Base-by-base conservation (phyloP, 2,888 invertebrate species). In the Drosophila mercatorum region DNA sequence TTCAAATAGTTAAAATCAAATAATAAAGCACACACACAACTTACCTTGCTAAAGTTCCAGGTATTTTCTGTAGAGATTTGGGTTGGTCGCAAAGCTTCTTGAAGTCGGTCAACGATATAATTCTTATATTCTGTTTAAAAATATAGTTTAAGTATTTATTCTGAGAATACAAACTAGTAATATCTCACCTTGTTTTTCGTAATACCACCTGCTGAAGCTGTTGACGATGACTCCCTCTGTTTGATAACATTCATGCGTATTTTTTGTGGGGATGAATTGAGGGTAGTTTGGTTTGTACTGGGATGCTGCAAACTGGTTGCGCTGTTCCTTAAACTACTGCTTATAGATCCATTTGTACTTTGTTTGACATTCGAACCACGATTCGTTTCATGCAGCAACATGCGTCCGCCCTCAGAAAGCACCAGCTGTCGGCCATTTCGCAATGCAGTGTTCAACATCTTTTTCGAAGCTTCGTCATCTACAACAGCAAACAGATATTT, bases 351-450 rank as follows among this genome's bases (percentile, higher is more conserved):
- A 60, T 74, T 82, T 55, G 75, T 72, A 68, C 67, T 69, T 60
- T 70, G 78, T 52, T 78, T 84, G 4, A 70, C 43, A 53, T 53
- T 72, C 26, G 65, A 52, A 17, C 67, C 68, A n/a, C 75, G 67
- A 64, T 87, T 88, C 14, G 93, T 91, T 74, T 92, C 94, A 88
- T 96, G 95, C 80, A 97, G 92, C 80, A 96, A 95, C 86, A 96
- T 93, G 88, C 96, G 96, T 12, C 97, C 97, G 5, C 96, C 96
- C 88, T 97, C 97, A 94, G 96, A 97, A 55, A 98, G 94, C 75
- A 97, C 95, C 62, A 98, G 95, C 72, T 96, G 96, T 89, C 97
- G 96, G 0, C 98, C 98, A 92, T 95, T 96, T 93, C 97, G 96
- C 91, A 98, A 94, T 40, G 97, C 97, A 69, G 95, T 95, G 78